These are phyloP conservation scores for Littorina saxatilis DNA, from an alignment of 1,140 invertebrate species.

Conservation along the genomic window DNA sequence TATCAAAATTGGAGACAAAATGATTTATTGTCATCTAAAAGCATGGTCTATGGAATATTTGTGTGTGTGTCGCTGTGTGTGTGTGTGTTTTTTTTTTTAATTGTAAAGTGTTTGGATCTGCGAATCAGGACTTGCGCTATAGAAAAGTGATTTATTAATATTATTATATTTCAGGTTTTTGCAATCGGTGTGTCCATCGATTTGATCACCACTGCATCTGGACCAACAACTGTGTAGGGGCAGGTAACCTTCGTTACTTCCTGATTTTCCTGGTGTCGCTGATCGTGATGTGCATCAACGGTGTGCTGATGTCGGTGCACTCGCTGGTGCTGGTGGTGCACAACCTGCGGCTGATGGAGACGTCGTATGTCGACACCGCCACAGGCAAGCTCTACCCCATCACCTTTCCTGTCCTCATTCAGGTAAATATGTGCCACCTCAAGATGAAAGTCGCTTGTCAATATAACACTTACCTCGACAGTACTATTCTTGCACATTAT, in stretches of 20 bases:
- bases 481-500: too few species aligned
- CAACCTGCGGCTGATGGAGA: slow-evolving; percentile 58
- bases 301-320: slow-evolving; percentile 54
- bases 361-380: slow-evolving; percentile 56
- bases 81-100: too few species aligned
- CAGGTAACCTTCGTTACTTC: slow-evolving; percentile 71
- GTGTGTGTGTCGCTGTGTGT: too few species aligned
- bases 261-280: slow-evolving; percentile 69
- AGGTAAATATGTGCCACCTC: too few species aligned
- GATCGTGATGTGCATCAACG: slow-evolving; percentile 64
- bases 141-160: too few species aligned
- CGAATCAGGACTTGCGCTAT: too few species aligned
- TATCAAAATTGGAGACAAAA: too few species aligned
- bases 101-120: too few species aligned
- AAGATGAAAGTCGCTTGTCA: too few species aligned
- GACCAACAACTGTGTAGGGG: slow-evolving; percentile 75
- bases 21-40: too few species aligned
- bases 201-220: slow-evolving; percentile 77
- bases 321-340: slow-evolving; percentile 54
- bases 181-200: slow-evolving; percentile 73
- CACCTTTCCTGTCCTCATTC: slow-evolving; percentile 62
- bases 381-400: slow-evolving; percentile 60
- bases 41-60: too few species aligned
- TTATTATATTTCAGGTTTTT: slow-evolving; percentile 69
- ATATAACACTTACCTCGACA: too few species aligned